Evolutionary conservation across 2,113 vertebrate genomes (phyloP).

Genomic region (Dipodomys stephensi): DNA sequence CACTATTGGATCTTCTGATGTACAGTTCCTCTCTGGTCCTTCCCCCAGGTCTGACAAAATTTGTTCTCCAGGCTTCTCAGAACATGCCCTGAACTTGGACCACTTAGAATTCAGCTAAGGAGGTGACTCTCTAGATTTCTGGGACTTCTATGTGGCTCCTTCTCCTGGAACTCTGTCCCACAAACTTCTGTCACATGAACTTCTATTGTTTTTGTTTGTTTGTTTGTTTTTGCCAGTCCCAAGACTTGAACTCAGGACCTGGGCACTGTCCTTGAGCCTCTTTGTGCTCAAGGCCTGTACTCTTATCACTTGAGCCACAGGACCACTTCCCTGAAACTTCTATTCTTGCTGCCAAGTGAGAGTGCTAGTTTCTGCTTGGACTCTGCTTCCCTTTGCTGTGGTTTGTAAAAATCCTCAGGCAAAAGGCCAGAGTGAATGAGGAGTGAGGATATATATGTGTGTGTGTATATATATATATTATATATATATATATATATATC

Average conservation of each 20-base stretch:
- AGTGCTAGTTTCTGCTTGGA: not conserved
- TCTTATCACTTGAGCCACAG: too few relatives aligned
- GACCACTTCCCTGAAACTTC: too few relatives aligned
- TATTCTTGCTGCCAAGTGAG: not conserved
- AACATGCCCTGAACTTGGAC: not conserved
- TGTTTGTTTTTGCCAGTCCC: too few relatives aligned
- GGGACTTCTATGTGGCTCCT: not conserved
- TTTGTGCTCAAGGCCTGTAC: too few relatives aligned
- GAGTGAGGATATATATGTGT: not conserved
- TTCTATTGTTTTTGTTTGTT: not conserved
- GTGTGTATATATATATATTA: too few relatives aligned
- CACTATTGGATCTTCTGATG: not conserved
- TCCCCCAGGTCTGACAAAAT: not conserved
- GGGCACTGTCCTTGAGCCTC: too few relatives aligned
- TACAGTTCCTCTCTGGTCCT: too few relatives aligned
- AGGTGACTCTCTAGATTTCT: not conserved
- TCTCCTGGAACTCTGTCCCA: not conserved
- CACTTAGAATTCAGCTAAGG: not conserved
- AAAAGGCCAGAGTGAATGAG: not conserved
- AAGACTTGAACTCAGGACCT: too few relatives aligned
- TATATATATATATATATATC: too few relatives aligned
- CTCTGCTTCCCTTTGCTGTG: not conserved
- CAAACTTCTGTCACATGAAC: not conserved
- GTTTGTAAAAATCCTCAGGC: not conserved
- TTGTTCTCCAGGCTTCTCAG: not conserved